A percentile compares a stretch with the other conserved stretches of the same genome.
Conservation (phyloP, 2,888 invertebrate genomes). For the Dione juno region DNA sequence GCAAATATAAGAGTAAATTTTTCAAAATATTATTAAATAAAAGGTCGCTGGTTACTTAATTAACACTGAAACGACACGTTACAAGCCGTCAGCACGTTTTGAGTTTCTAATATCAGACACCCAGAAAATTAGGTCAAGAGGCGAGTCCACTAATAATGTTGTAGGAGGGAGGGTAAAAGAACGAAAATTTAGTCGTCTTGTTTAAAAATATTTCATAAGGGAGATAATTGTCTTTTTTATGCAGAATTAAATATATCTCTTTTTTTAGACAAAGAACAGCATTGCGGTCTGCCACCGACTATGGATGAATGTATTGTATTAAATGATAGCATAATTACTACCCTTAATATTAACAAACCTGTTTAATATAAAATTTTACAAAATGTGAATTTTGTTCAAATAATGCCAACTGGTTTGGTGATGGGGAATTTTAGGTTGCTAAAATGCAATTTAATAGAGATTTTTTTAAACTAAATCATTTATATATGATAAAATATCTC, state of each 20-base stretch:
- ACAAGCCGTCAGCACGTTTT: constrained; percentile 23
- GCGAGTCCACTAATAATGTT: constrained; percentile 23
- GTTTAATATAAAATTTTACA: too few relatives aligned
- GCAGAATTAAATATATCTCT: not conserved
- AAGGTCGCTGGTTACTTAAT: constrained; percentile 13
- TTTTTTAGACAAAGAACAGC: not conserved
- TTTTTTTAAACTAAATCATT: too few relatives aligned
- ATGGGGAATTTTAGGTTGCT: too few relatives aligned
- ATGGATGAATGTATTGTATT: not conserved
- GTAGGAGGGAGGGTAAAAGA: not conserved
- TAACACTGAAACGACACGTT: constrained; percentile 21
- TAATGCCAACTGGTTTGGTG: too few relatives aligned
- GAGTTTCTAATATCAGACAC: constrained; percentile 23
- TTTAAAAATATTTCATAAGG: not conserved
- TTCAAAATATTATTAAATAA: constrained; percentile 2
- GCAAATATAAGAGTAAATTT: not conserved
- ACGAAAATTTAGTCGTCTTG: not conserved
- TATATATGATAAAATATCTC: too few relatives aligned
- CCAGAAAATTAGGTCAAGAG: constrained; percentile 27
- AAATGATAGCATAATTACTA: not conserved
- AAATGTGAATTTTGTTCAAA: too few relatives aligned
- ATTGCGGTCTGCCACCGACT: not conserved
- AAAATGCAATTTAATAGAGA: too few relatives aligned
- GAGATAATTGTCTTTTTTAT: not conserved
- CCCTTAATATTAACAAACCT: too few relatives aligned